These are phyloP conservation scores for Apus apus DNA, from an alignment of 2,113 vertebrate genomes.

Conservation along the genomic window DNA sequence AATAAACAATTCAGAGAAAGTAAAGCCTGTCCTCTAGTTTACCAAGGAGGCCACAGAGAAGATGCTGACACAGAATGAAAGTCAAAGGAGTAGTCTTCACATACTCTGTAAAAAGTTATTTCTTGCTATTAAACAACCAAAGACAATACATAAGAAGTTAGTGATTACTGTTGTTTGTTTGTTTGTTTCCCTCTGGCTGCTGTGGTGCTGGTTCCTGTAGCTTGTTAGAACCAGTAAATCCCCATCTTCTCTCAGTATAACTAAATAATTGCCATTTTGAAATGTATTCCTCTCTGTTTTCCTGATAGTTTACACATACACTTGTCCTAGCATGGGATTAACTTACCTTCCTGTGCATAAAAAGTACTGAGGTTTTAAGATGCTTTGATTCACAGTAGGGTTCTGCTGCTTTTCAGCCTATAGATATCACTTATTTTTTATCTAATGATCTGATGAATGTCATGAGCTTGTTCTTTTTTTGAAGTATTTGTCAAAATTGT, in stretches of 20 bases:
- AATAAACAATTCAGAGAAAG: neutral
- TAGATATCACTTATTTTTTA: neutral
- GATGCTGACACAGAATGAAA: neutral
- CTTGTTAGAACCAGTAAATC: neutral
- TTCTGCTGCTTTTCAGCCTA: neutral
- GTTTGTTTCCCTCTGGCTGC: neutral
- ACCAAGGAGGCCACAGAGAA: neutral
- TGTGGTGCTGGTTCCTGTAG: neutral
- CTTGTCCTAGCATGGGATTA: neutral
- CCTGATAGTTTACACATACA: neutral
- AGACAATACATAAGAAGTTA: slow-evolving; percentile 46
- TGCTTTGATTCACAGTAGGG: neutral
- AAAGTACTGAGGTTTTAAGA: neutral
- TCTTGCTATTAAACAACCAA: slow-evolving; percentile 70
- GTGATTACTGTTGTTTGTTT: neutral
- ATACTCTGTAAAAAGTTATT: slow-evolving; percentile 59
- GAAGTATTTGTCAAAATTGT: neutral
- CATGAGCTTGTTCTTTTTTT: neutral
- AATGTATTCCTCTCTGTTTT: neutral
- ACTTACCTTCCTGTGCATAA: neutral
- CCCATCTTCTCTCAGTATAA: neutral
- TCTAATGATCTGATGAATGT: neutral
- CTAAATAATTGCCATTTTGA: neutral
- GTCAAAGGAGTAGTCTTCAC: slow-evolving; percentile 27
- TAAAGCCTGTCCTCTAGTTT: slow-evolving; percentile 16